These are phyloP conservation scores for Esox niger DNA, from an alignment of 2,113 vertebrate genomes.

Conservation along the genomic window DNA sequence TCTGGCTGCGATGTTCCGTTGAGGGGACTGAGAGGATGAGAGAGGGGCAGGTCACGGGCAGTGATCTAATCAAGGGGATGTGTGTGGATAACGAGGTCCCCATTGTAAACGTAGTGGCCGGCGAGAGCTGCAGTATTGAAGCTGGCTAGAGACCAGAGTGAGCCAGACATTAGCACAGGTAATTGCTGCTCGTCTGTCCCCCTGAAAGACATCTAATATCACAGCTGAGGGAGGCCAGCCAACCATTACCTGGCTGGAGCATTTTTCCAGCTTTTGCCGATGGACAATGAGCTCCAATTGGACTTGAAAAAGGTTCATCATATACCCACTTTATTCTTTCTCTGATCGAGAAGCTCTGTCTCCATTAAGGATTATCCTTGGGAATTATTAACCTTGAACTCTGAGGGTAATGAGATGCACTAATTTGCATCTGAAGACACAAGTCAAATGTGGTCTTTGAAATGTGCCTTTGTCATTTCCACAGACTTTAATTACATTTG, in stretches of 20 bases:
- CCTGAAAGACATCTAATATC: slow-evolving; percentile 65
- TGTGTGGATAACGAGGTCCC: slow-evolving; percentile 51
- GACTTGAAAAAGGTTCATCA: slow-evolving; percentile 65
- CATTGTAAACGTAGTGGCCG: slow-evolving; percentile 50
- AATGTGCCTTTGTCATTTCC: too few species aligned
- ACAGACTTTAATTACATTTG: too few species aligned
- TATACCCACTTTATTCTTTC: slow-evolving; percentile 53
- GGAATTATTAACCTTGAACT: slow-evolving; percentile 20
- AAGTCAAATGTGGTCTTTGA: too few species aligned
- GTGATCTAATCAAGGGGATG: slow-evolving; percentile 55
- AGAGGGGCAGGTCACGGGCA: slow-evolving; percentile 37
- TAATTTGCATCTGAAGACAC: too few species aligned
- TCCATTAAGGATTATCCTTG: slow-evolving; percentile 62
- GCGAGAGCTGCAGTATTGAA: slow-evolving; percentile 29
- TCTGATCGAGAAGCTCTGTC: slow-evolving; percentile 38
- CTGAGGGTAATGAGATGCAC: slow-evolving; percentile 4
- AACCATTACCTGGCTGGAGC: slow-evolving; percentile 50
- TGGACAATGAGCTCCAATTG: slow-evolving; percentile 58
- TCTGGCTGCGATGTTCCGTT: slow-evolving; percentile 1
- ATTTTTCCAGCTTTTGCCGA: slow-evolving; percentile 32
- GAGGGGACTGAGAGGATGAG: not conserved
- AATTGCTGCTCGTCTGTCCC: slow-evolving; percentile 61
- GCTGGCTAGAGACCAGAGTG: slow-evolving; percentile 25
- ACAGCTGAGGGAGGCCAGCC: slow-evolving; percentile 36
- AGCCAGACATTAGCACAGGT: slow-evolving; percentile 61